Conservation (phyloP, 2,797 vertebrate genomes). For the Psittacula echo region DNA sequence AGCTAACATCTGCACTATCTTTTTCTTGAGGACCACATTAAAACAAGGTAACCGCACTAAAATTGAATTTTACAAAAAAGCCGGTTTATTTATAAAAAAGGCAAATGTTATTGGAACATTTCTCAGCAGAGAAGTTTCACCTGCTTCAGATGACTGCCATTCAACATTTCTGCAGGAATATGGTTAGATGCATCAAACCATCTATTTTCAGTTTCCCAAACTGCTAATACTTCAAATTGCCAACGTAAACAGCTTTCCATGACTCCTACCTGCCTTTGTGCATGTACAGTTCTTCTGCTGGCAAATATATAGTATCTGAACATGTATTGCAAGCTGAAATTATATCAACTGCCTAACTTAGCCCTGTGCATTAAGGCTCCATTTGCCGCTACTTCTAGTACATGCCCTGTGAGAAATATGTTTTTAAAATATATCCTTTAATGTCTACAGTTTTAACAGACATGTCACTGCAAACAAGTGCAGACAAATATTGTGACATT, state of each 20-base stretch:
- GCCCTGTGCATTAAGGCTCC: neutral
- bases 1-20: neutral
- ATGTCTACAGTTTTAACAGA: slow-evolving; percentile 3
- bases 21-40: neutral
- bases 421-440: slow-evolving; percentile 14
- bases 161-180: neutral
- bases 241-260: neutral
- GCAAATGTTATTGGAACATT: neutral
- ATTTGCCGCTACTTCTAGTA: neutral
- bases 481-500: neutral
- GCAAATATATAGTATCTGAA: neutral
- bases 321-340: neutral
- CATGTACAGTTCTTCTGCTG: neutral
- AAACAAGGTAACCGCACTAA: neutral
- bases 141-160: neutral
- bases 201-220: neutral
- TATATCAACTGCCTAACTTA: neutral
- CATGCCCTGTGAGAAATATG: neutral
- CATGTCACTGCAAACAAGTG: slow-evolving; percentile 34
- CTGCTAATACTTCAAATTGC: neutral
- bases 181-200: neutral
- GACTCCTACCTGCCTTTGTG: neutral
- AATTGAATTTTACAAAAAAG: neutral
- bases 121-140: neutral
- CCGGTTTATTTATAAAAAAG: neutral